Evolutionary conservation across 2,888 invertebrate species (phyloP), one percentile per base, ranked within the genome.

Genomic region (Tryphoninae sp.): DNA sequence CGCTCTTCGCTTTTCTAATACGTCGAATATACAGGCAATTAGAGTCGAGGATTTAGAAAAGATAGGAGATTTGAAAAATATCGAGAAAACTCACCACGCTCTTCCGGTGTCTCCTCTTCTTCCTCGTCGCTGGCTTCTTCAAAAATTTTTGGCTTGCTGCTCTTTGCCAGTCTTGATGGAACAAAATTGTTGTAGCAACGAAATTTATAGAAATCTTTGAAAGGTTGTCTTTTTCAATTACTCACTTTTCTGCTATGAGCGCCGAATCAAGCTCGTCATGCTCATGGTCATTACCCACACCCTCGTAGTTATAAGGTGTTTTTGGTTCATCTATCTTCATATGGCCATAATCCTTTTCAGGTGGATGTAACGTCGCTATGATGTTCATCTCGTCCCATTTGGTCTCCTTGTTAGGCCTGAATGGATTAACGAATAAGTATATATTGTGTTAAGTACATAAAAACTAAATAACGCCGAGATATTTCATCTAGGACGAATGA

Each of bases 311-410:
- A 88, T 94, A 97, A 0, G 99, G 99, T 33, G 99, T 99, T 92
- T 99, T 99, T 1, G 99, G 99, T 92, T 99, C 99, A 89, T 98
- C 97, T 84, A 97, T 96, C 93, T 99, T 99, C 98, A 99, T 99
- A 90, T 98, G 98, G 8, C 99, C 99, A 92, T 99, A 99, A 93
- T 99, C 99, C 93, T 99, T 99, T 92, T 98, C 98, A 23, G 97
- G 94, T 58, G 99, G 99, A 93, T 99, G 99, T 89, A 98, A 95
- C 0, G 99, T 99, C 86, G 98, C 98, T 88, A 99, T 94, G 86
- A 99, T 99, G 93, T 99, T 99, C 95, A 98, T 97, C 93, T 99
- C 99, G 92, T 99, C 99, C 94, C 97, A 98, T 94, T 98, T 96
- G 90, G 97, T 94, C 87, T 94, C 94, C 88, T 94, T 94, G 22